These are phyloP conservation scores for Buathra laborator DNA, from an alignment of 2,888 invertebrate species.

Conservation along the genomic window DNA sequence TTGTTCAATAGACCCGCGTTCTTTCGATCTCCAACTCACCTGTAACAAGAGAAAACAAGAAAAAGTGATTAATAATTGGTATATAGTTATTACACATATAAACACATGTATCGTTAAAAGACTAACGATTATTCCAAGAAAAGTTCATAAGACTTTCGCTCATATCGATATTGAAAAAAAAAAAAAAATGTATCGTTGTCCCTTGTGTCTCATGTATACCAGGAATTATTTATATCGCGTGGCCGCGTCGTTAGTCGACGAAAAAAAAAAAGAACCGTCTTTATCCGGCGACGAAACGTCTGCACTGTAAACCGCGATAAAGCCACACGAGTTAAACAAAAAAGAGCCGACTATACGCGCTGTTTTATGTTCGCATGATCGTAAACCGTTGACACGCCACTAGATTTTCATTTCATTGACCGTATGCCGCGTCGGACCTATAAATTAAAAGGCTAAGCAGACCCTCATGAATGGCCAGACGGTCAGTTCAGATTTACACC, in stretches of 20 bases:
- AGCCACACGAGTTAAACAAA: constrained; percentile 33
- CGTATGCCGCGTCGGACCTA: background rate
- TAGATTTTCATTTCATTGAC: constrained; percentile 51
- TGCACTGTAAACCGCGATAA: constrained; percentile 38
- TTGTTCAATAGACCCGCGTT: constrained; percentile 75
- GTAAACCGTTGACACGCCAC: constrained; percentile 49
- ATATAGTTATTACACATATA: background rate
- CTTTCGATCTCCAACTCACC: constrained; percentile 82
- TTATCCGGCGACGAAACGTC: constrained; percentile 16
- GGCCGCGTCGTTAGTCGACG: constrained; percentile 1
- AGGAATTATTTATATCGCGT: constrained; percentile 8
- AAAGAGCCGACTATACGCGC: constrained; percentile 11
- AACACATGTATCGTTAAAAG: background rate
- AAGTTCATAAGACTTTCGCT: background rate
- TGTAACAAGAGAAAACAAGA: constrained; percentile 76
- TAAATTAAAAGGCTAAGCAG: constrained; percentile 24
- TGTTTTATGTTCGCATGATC: constrained; percentile 38
- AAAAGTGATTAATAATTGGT: constrained; percentile 33
- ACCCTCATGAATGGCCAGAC: background rate
- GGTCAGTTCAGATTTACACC: background rate
- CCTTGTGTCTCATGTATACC: constrained; percentile 14
- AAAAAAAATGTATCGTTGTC: background rate
- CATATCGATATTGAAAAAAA: background rate
- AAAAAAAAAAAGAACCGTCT: constrained; percentile 3
- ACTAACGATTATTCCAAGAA: background rate